Percentiles rank a stretch among this genome's conserved stretches.
phyloP scores from a whole-genome alignment of 2,888 invertebrate genomes.

The Nasonia oneida region DNA sequence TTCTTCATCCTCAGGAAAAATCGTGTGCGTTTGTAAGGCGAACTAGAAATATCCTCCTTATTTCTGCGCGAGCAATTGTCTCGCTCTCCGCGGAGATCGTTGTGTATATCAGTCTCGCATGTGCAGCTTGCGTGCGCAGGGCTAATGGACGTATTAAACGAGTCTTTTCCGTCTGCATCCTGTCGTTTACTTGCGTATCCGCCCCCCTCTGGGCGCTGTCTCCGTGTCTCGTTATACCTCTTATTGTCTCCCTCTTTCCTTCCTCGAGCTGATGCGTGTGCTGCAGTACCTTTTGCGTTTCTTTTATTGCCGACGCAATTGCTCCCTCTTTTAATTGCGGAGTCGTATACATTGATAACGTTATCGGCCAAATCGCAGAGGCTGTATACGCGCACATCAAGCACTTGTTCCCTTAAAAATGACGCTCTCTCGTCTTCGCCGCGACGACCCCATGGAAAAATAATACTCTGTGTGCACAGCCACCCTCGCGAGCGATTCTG shows the following conservation, averaged over 20 bases:
- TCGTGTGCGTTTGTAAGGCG: no score
- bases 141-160: constrained; percentile 51
- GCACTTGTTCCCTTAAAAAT: no score
- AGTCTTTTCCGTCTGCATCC: constrained; percentile 59
- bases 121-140: not conserved
- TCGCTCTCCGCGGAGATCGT: not conserved
- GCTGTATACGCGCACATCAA: no score
- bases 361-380: no score
- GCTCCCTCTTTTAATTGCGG: not conserved
- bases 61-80: no score
- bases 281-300: constrained; percentile 22
- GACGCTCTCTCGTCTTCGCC: not conserved
- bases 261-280: not conserved
- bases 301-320: constrained; percentile 19
- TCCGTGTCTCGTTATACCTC: constrained; percentile 48
- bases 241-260: constrained; percentile 28
- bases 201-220: constrained; percentile 42
- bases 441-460: constrained; percentile 51
- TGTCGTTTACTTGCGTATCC: constrained; percentile 56
- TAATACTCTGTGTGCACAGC: constrained; percentile 48
- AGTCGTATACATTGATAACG: no score
- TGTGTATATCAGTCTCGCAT: constrained; percentile 28
- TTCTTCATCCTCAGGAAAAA: not conserved
- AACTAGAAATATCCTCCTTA: no score
- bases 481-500: constrained; percentile 34